Conservation (phyloP, 2,888 invertebrate species). For the Nomada fucata region DNA sequence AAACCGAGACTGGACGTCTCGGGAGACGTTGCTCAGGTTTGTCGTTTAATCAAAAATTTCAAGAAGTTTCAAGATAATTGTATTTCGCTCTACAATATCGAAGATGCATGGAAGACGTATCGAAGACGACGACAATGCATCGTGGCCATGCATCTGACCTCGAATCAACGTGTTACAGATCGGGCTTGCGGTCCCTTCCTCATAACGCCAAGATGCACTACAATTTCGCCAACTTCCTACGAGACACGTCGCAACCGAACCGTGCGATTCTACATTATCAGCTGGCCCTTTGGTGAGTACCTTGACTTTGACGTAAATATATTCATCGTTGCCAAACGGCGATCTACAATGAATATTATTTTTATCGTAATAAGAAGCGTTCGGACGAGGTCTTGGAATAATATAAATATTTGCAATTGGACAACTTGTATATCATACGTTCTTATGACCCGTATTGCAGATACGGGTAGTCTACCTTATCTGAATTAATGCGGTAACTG, state of each 20-base stretch:
- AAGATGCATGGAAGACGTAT: too few species aligned
- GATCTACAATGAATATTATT: too few species aligned
- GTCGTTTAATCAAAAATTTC: not conserved
- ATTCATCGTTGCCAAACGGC: not conserved
- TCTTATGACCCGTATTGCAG: too few species aligned
- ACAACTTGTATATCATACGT: too few species aligned
- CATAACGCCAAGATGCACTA: conserved; percentile 96
- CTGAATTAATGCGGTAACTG: too few species aligned
- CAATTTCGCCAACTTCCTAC: conserved; percentile 94
- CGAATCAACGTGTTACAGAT: conserved; percentile 85
- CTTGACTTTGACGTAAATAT: conserved; percentile 1
- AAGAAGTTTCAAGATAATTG: too few species aligned
- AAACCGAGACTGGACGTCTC: conserved; percentile 91
- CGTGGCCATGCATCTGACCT: conserved; percentile 47
- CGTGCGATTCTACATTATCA: conserved; percentile 92
- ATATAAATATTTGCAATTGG: too few species aligned
- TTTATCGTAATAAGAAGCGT: too few species aligned
- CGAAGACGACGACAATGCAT: too few species aligned
- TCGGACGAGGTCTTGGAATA: too few species aligned
- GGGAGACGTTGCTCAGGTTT: conserved; percentile 91
- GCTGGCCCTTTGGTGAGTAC: conserved; percentile 90
- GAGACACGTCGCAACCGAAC: conserved; percentile 90
- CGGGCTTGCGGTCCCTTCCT: conserved; percentile 91
- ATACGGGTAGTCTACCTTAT: not conserved
- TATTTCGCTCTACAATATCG: too few species aligned